A percentile compares a stretch with the other conserved stretches of the same genome.
Conservation (phyloP, 2,888 invertebrate species). For the Priocnemis perturbator region DNA sequence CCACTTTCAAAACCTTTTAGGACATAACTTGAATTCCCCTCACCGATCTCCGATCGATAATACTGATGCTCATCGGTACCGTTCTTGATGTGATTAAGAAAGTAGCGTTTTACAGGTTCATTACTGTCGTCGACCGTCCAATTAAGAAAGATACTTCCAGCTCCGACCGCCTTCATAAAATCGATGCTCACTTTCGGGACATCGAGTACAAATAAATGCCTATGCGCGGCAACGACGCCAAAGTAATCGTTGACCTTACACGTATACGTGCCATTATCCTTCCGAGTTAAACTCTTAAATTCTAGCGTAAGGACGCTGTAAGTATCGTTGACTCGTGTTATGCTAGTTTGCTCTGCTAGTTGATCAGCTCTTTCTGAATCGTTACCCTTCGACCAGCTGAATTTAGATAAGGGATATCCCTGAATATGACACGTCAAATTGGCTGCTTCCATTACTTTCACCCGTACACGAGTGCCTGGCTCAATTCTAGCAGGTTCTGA, state of each 20-base stretch:
- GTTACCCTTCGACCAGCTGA: conserved; percentile 80
- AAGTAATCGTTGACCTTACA: conserved; percentile 71
- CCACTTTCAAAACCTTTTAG: conserved; percentile 81
- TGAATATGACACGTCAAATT: conserved; percentile 78
- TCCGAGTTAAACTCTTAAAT: conserved; percentile 79
- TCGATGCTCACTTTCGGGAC: conserved; percentile 84
- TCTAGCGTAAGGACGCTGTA: conserved; percentile 79
- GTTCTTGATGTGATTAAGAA: conserved; percentile 77
- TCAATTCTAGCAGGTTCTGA: conserved; percentile 77
- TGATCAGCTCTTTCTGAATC: conserved; percentile 72
- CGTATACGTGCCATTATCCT: conserved; percentile 85
- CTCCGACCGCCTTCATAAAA: conserved; percentile 85
- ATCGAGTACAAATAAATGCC: conserved; percentile 81
- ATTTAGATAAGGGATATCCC: conserved; percentile 79
- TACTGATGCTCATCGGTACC: conserved; percentile 79
- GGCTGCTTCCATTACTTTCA: conserved; percentile 77
- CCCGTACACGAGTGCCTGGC: conserved; percentile 75
- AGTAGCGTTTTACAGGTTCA: conserved; percentile 80
- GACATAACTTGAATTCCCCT: conserved; percentile 82
- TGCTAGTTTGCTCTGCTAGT: conserved; percentile 70
- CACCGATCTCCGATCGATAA: conserved; percentile 79
- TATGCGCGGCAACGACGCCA: conserved; percentile 75
- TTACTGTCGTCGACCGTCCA: conserved; percentile 90
- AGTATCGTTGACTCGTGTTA: conserved; percentile 77
- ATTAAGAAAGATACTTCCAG: conserved; percentile 85